Evolutionary conservation across 92 coral and sea anemone species (phyloP), one percentile per base, ranked within the genome.

Genomic region (Nematostella vectensis): DNA sequence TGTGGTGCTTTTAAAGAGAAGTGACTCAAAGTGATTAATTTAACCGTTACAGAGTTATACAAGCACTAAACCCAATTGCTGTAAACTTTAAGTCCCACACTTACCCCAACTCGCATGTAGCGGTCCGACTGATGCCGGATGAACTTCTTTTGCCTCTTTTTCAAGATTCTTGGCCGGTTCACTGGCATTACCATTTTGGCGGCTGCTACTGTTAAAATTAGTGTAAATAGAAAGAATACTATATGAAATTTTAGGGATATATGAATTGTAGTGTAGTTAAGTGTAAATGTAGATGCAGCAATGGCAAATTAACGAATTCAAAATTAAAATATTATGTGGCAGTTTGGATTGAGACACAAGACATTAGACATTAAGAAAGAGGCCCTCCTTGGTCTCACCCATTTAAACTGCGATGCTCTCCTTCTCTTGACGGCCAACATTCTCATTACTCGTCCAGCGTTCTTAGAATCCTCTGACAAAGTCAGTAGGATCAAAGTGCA

Each of bases 111-210:
- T 57, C 94, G 74, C 69, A 39, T 64, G 70, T 67, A 91, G 43
- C 98, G 71, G 60, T 91, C 98, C 71, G 98, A 91, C 84, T 91
- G 98, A 63, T 91, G 98, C 31, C 98, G 79, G 63, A 91, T 86
- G 48, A 91, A 91, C 74, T 71, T 71, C 78, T 91, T 91, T 71
- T 70, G 69, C 29, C 98, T 74, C 60, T 91, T 91, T 63, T 91
- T 91, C 50, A 91, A 74, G 55, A 91, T 91, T 57, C 70, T 69
- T 22, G 88, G 93, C 71, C 44, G 73, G 51, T 56, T 63, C 31
- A 65, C 76, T 67, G 87, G 87, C 77, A 67, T 73, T 56, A 79
- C 81, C 87, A 73, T 79, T 59, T 73, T 79, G 87, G 87, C 87
- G 59, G 69, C 13, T 10, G 18, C 18, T 9, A 45, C 51, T n/a